A percentile compares a stretch with the other conserved stretches of the same genome.
Evolutionary conservation across 2,888 invertebrate genomes (phyloP).

Genomic region (Lymantria monacha): DNA sequence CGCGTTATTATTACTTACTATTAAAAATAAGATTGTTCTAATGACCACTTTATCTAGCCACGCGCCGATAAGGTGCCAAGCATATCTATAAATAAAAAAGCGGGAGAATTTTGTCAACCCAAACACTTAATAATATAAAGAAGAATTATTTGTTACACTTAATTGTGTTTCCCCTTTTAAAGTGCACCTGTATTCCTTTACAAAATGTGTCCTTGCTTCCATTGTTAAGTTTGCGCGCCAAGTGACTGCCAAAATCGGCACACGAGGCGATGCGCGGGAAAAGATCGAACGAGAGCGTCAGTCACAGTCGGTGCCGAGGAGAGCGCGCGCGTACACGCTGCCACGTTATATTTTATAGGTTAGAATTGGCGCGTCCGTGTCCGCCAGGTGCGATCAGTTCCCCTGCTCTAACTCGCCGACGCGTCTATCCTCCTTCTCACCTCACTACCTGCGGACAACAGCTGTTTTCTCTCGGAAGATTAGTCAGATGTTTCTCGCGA

Average conservation of each 20-base stretch:
- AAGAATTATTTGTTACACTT: constrained; percentile 4
- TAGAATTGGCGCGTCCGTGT: constrained; percentile 74
- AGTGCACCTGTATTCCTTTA: constrained; percentile 70
- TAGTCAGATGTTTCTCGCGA: constrained; percentile 80
- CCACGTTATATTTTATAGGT: constrained; percentile 65
- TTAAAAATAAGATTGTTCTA: constrained; percentile 22
- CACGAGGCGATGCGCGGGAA: constrained; percentile 70
- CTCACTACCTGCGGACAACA: constrained; percentile 69
- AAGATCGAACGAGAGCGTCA: constrained; percentile 46
- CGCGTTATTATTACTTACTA: constrained; percentile 11
- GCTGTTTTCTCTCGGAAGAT: constrained; percentile 81
- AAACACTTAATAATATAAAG: constrained; percentile 6
- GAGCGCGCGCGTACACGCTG: constrained; percentile 62
- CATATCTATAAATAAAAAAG: constrained; percentile 38
- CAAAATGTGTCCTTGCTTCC: constrained; percentile 78
- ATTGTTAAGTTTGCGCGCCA: constrained; percentile 78
- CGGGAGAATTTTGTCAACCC: constrained; percentile 16
- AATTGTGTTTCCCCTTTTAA: constrained; percentile 54
- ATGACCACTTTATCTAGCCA: constrained; percentile 43
- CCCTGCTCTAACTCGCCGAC: constrained; percentile 57
- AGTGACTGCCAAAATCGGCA: constrained; percentile 75
- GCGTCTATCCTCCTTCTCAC: constrained; percentile 50
- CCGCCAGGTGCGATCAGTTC: constrained; percentile 72
- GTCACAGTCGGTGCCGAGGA: constrained; percentile 48
- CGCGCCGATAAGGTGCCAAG: constrained; percentile 45